Evolutionary conservation across 2,113 vertebrate genomes (phyloP).

Genomic region (Xiphophorus hellerii): DNA sequence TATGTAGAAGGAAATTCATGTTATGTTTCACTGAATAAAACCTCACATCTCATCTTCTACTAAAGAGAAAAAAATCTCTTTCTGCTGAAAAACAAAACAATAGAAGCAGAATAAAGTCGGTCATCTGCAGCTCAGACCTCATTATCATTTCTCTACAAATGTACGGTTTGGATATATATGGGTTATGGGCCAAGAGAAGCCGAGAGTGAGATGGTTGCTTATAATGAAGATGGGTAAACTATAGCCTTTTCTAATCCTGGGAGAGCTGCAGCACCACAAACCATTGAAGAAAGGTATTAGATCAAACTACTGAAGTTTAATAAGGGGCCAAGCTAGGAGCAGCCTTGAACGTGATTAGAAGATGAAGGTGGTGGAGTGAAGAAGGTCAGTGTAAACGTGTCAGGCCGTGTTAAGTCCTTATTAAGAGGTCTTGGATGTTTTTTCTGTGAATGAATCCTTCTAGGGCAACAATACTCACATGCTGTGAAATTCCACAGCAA

Average conservation of each 20-base stretch:
- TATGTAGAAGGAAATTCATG: background rate
- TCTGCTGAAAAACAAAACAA: constrained; percentile 27
- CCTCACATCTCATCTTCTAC: too few relatives aligned
- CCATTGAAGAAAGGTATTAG: background rate
- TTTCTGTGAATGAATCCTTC: constrained; percentile 15
- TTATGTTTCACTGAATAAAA: background rate
- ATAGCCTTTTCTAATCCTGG: background rate
- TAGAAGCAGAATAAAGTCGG: constrained; percentile 7
- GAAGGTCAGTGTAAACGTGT: constrained; percentile 15
- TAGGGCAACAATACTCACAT: constrained; percentile 13
- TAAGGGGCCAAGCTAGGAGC: constrained; percentile 6
- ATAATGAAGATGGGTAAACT: background rate
- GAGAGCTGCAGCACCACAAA: constrained; percentile 3
- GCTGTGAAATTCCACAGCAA: background rate
- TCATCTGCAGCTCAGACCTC: background rate
- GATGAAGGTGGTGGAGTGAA: constrained; percentile 43
- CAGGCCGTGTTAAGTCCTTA: constrained; percentile 26
- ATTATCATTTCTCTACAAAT: background rate
- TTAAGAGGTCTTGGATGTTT: constrained; percentile 33
- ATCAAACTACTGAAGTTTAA: constrained; percentile 12
- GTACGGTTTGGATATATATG: background rate
- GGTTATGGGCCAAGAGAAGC: background rate
- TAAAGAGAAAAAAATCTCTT: too few relatives aligned
- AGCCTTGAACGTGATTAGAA: constrained; percentile 21
- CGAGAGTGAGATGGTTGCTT: background rate